These are phyloP conservation scores for Vireo griseus DNA, from an alignment of 2,797 vertebrate species.

Conservation along the genomic window DNA sequence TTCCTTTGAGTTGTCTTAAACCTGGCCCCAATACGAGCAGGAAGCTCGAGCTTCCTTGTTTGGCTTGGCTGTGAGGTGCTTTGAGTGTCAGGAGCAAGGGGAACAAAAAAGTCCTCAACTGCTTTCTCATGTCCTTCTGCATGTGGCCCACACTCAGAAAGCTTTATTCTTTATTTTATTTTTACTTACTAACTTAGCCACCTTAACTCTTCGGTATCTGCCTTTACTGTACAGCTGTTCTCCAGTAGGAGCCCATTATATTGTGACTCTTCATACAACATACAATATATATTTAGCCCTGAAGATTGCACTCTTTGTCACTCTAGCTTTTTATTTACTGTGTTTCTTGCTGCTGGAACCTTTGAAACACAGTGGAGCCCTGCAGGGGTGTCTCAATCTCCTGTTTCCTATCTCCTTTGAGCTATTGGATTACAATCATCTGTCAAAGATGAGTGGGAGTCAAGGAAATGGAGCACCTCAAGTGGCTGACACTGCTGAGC, in stretches of 20 bases:
- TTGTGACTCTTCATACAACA: background rate
- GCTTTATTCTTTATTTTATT: background rate
- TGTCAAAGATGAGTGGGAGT: background rate
- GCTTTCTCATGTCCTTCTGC: background rate
- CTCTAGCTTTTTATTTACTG: background rate
- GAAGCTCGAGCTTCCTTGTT: background rate
- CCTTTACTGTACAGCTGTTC: background rate
- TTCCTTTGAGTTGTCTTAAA: background rate
- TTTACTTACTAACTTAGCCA: background rate
- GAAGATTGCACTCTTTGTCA: background rate
- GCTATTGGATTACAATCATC: background rate
- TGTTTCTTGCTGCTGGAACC: background rate
- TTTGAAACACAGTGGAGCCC: background rate
- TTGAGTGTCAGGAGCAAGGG: background rate
- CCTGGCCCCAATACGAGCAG: background rate
- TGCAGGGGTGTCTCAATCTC: background rate
- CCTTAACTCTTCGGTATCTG: background rate
- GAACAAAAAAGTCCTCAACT: background rate
- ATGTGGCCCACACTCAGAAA: background rate
- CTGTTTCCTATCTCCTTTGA: conserved; percentile 5
- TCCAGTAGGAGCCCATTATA: background rate
- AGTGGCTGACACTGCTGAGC: conserved; percentile 3
- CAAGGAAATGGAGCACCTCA: conserved; percentile 7
- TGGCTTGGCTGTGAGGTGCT: background rate
- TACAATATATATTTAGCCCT: background rate